These are phyloP conservation scores for Agrotis exclamationis DNA, from an alignment of 2,888 invertebrate species.

Conservation along the genomic window DNA sequence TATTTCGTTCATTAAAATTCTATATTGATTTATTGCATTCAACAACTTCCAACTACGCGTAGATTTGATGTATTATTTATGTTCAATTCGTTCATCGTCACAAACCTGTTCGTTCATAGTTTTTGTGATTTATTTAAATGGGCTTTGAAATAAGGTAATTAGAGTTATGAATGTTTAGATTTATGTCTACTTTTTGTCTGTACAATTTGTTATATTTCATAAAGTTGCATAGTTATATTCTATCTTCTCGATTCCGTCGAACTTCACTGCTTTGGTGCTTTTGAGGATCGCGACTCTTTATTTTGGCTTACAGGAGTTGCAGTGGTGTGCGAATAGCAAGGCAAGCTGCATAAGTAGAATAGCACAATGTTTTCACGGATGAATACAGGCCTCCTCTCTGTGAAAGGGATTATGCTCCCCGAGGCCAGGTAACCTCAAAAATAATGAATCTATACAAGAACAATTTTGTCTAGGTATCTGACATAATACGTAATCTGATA, in stretches of 20 bases:
- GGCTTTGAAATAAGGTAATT: conserved; percentile 33
- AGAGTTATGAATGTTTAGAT: conserved; percentile 22
- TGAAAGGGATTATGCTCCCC: too few species aligned
- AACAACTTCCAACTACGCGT: conserved; percentile 27
- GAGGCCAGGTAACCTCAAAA: too few species aligned
- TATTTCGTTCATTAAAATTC: conserved; percentile 42
- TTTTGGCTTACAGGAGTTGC: too few species aligned
- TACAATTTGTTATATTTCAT: conserved; percentile 22
- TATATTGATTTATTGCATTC: conserved; percentile 51
- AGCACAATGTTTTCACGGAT: too few species aligned
- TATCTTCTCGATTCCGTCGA: too few species aligned
- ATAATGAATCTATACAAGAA: neutral
- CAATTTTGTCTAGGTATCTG: neutral
- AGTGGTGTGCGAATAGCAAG: too few species aligned
- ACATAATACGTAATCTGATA: neutral
- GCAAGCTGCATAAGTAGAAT: too few species aligned
- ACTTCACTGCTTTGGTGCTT: too few species aligned
- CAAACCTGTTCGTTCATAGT: conserved; percentile 33
- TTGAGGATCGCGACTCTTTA: too few species aligned
- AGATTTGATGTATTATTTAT: conserved; percentile 47
- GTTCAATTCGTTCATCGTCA: conserved; percentile 5
- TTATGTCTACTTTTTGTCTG: conserved; percentile 24
- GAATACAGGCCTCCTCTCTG: too few species aligned
- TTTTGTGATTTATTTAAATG: conserved; percentile 35
- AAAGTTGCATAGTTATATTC: neutral